Conservation (phyloP, 2,113 vertebrate species). For the Equus przewalskii region DNA sequence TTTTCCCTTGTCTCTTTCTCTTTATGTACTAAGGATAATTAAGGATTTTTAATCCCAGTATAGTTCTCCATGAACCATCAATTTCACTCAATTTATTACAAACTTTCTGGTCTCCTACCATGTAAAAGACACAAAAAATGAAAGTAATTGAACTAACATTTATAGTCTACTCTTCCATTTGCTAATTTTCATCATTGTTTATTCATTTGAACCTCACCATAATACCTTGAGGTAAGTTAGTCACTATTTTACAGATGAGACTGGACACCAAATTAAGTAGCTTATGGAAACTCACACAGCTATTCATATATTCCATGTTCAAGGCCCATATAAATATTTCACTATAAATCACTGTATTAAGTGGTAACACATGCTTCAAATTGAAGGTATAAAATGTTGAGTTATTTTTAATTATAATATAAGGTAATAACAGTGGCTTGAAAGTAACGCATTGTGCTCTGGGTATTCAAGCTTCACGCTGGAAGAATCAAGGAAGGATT, state of each 20-base stretch:
- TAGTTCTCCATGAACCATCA: neutral
- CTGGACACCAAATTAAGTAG: neutral
- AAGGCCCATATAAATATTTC: neutral
- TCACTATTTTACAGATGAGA: neutral
- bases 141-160: neutral
- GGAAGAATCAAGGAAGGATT: neutral
- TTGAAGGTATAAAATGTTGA: neutral
- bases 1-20: neutral
- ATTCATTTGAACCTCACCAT: neutral
- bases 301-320: neutral
- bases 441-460: neutral
- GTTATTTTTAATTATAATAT: conserved; percentile 7
- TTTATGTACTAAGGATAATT: neutral
- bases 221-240: neutral
- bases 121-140: neutral
- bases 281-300: neutral
- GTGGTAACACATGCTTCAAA: neutral
- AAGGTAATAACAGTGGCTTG: neutral
- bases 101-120: neutral
- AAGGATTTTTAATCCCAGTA: neutral
- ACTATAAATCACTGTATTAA: neutral
- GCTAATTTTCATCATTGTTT: neutral
- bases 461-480: neutral
- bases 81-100: neutral
- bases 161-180: neutral